Evolutionary conservation across 2,888 invertebrate genomes (phyloP).

Genomic region (Melinopterus prodromus): DNA sequence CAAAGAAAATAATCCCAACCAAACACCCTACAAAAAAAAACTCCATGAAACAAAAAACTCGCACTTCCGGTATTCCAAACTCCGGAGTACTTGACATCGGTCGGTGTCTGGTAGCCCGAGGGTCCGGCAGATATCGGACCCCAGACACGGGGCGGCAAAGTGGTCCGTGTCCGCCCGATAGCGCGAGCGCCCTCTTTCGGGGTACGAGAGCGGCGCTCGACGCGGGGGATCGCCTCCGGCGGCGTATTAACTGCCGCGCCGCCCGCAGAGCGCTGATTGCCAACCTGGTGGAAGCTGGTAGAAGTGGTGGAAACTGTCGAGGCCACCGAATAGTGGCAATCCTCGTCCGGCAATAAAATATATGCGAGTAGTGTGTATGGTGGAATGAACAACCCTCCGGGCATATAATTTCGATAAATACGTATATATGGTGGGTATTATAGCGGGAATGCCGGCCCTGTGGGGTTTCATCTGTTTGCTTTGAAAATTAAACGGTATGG

Average conservation of each 20-base stretch:
- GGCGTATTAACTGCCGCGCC: constrained; percentile 53
- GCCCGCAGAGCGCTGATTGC: constrained; percentile 50
- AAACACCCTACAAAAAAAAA: background rate
- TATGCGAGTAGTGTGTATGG: constrained; percentile 35
- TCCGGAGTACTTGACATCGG: constrained; percentile 20
- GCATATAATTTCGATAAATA: background rate
- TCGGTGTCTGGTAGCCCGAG: constrained; percentile 45
- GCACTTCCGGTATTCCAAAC: constrained; percentile 8
- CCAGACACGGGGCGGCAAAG: constrained; percentile 53
- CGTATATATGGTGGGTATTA: background rate
- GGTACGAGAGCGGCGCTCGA: constrained; percentile 11
- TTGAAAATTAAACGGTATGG: background rate
- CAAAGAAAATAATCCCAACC: background rate
- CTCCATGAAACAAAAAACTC: background rate
- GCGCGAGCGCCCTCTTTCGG: constrained; percentile 36
- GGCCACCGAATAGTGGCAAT: constrained; percentile 43
- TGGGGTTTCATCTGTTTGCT: background rate
- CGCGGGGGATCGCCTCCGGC: constrained; percentile 49
- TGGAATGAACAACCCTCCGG: background rate
- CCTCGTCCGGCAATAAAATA: constrained; percentile 45
- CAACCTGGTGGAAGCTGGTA: constrained; percentile 36
- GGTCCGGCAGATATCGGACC: constrained; percentile 52
- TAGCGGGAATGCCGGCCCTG: background rate
- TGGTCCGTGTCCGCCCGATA: constrained; percentile 49
- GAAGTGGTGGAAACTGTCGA: constrained; percentile 9